Evolutionary conservation across 2,797 vertebrate species (phyloP).

Genomic region (Myotis myotis): DNA sequence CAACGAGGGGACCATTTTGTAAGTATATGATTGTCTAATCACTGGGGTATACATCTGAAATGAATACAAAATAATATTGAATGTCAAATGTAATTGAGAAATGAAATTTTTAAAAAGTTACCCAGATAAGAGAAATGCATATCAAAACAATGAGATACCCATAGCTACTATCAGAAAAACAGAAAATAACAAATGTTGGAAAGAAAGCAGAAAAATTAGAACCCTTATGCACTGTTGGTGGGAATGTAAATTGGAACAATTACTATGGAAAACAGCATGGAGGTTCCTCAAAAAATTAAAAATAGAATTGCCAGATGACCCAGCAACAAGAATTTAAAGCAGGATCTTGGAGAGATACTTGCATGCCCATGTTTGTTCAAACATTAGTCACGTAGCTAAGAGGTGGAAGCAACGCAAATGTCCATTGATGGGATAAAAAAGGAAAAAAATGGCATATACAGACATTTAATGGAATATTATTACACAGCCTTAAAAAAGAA

Average conservation of each 20-base stretch:
- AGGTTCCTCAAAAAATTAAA: background rate
- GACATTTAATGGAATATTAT: background rate
- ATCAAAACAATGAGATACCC: background rate
- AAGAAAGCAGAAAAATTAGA: background rate
- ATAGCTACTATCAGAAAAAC: background rate
- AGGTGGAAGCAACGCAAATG: background rate
- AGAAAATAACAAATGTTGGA: background rate
- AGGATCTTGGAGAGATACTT: background rate
- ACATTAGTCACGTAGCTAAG: background rate
- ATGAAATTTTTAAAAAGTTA: background rate
- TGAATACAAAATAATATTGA: background rate
- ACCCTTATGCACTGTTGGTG: background rate
- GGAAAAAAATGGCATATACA: background rate
- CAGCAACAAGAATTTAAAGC: background rate
- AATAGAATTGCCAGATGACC: background rate
- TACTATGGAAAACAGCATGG: background rate
- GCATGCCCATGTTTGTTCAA: background rate
- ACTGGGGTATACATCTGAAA: background rate
- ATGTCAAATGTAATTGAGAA: background rate
- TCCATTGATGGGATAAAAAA: background rate
- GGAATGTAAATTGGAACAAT: background rate
- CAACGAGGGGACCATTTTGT: background rate
- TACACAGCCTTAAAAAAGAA: background rate
- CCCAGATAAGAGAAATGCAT: background rate
- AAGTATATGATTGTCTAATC: background rate